Evolutionary conservation across 1,140 invertebrate genomes (phyloP), one percentile per base, ranked within the genome.

Genomic region (Drosophila virilis): DNA sequence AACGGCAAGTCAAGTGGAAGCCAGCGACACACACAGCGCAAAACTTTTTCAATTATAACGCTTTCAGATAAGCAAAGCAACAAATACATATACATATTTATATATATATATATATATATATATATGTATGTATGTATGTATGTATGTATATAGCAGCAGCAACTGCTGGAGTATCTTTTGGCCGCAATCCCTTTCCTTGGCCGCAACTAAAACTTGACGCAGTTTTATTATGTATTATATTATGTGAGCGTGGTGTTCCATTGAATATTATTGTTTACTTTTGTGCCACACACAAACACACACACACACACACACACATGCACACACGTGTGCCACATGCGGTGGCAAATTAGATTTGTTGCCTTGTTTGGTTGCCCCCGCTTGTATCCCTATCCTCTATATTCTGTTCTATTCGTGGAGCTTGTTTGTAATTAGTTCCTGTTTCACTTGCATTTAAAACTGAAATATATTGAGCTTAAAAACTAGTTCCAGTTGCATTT

Each of bases 41-140:
- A 85, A 84, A 85, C 81, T 85, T 85, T 85, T 85, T 85, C 82
- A 85, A 85, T 85, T 85, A 85, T 85, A 80, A 64, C 54, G 58
- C 66, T 66, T 74, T 75, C 42, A 54, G 62, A 72, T 67, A 84
- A 77, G 60, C 46, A 62, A 67, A 66, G 37, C 57, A 60, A 54
- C 62, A 62, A 42, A 58, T 68, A 33, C 22, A 22, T 22, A 22
- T 22, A 22, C 1, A 4, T 1, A 17, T 17, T 1, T 17, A 17
- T 17, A 1, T 22, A 22, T 5, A 4, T 1, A 17, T 17, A 17
- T 17, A 17, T 17, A 1, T 17, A 17, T 28, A 28, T 28, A 0
- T 28, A 28, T 5, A 28, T 5, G 5, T 28, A 28, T 5, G 5
- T 5, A 28, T 5, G 0, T 5, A 28, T 28, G 6, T 28, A 5